phyloP scores from a whole-genome alignment of 2,797 vertebrate species.

The Bradypus variegatus region DNA sequence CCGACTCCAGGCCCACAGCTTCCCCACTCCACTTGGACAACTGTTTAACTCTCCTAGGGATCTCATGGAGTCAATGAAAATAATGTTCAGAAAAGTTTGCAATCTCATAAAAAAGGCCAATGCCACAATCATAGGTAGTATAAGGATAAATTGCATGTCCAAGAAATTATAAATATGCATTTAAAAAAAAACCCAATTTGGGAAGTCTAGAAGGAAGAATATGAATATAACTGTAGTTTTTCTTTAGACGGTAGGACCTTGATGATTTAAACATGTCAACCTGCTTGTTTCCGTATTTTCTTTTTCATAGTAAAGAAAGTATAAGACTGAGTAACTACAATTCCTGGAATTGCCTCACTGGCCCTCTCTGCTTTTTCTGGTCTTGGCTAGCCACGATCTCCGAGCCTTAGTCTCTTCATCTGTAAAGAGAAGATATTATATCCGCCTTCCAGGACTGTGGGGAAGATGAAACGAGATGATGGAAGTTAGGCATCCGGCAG shows the following conservation, averaged over 20 bases:
- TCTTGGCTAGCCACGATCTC: background rate
- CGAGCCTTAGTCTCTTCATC: background rate
- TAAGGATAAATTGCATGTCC: background rate
- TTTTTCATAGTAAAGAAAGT: background rate
- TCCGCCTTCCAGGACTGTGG: background rate
- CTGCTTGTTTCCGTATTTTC: background rate
- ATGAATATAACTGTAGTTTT: background rate
- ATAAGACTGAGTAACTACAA: background rate
- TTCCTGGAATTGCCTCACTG: background rate
- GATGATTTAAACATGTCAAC: background rate
- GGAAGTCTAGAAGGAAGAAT: slow-evolving; percentile 17
- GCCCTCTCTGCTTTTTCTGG: background rate
- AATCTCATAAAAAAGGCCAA: background rate
- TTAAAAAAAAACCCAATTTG: background rate
- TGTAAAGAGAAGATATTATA: background rate
- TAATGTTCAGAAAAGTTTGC: background rate
- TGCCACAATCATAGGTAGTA: background rate
- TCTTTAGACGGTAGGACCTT: background rate
- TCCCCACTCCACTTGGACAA: background rate
- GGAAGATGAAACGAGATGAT: background rate
- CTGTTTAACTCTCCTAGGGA: background rate
- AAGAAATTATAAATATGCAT: background rate
- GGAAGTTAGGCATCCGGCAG: background rate
- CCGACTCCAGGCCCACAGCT: background rate
- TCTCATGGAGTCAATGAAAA: background rate